Percentiles rank a stretch among this genome's conserved stretches.
phyloP scores from a whole-genome alignment of 1,140 invertebrate species.

The Lineus longissimus region DNA sequence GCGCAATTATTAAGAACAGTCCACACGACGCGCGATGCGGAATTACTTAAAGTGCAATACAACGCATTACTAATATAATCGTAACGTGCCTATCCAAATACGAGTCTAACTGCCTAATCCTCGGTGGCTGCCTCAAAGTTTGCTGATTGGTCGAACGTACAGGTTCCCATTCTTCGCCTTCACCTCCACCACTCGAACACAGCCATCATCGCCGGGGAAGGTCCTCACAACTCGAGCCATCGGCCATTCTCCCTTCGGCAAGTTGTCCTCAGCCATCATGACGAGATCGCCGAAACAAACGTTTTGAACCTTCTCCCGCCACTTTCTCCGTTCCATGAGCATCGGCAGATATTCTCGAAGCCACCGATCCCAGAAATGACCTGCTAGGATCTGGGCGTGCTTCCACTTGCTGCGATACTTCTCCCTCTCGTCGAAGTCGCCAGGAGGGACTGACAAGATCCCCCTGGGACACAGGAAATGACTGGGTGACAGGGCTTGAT shows the following conservation, averaged over 20 bases:
- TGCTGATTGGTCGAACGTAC: too few relatives aligned
- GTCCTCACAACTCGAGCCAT: slow-evolving; percentile 9
- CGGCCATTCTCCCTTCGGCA: slow-evolving; percentile 17
- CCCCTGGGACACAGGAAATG: slow-evolving; percentile 19
- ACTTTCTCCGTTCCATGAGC: neutral
- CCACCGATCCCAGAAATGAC: slow-evolving; percentile 22
- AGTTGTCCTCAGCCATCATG: slow-evolving; percentile 11
- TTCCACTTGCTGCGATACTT: slow-evolving; percentile 14
- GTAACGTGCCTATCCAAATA: too few relatives aligned
- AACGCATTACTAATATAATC: too few relatives aligned
- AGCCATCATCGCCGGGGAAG: slow-evolving; percentile 11
- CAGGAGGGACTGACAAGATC: too few relatives aligned
- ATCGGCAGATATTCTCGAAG: slow-evolving; percentile 11
- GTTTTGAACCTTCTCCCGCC: neutral
- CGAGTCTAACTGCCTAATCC: too few relatives aligned
- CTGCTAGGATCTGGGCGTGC: slow-evolving; percentile 14
- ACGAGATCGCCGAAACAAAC: slow-evolving; percentile 20
- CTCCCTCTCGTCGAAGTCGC: neutral
- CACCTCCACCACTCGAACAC: slow-evolving; percentile 12
- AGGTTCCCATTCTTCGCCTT: neutral
- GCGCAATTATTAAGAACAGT: too few relatives aligned
- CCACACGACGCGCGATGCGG: too few relatives aligned
- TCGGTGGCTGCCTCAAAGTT: too few relatives aligned
- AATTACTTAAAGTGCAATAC: too few relatives aligned
- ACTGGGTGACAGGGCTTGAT: slow-evolving; percentile 14